These are phyloP conservation scores for Dusona sp. DNA, from an alignment of 2,888 invertebrate genomes.

Conservation along the genomic window DNA sequence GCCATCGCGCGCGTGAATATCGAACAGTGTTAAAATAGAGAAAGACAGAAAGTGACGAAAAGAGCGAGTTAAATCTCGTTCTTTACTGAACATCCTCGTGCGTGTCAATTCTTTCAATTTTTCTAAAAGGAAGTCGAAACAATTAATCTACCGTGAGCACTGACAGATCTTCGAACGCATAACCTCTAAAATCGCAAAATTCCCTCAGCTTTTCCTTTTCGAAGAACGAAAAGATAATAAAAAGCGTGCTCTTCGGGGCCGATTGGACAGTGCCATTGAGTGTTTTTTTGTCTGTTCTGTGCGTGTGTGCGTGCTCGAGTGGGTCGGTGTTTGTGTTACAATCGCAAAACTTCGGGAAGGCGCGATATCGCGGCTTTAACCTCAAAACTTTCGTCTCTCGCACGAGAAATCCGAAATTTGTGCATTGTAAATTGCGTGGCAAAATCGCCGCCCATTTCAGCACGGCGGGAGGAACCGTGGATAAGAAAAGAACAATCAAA, in stretches of 20 bases:
- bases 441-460: neutral
- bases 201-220: neutral
- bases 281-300: neutral
- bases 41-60: conserved; percentile 5
- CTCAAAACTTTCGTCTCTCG: conserved; percentile 45
- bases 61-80: neutral
- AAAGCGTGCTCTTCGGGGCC: conserved; percentile 33
- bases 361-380: conserved; percentile 57
- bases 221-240: neutral
- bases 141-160: neutral
- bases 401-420: neutral
- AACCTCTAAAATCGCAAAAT: neutral
- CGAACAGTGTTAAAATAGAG: conserved; percentile 32
- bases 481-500: neutral
- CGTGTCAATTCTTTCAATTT: conserved; percentile 20
- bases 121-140: neutral
- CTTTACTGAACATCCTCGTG: conserved; percentile 2
- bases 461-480: neutral
- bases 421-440: neutral
- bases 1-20: conserved; percentile 52
- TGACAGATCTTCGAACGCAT: conserved; percentile 1
- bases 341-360: conserved; percentile 24
- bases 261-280: conserved; percentile 73
- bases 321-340: conserved; percentile 42
- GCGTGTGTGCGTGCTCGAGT: neutral